Percentiles rank a stretch among this genome's conserved stretches.
phyloP scores from a whole-genome alignment of 2,797 vertebrate species.

The Sebastes goodei region DNA sequence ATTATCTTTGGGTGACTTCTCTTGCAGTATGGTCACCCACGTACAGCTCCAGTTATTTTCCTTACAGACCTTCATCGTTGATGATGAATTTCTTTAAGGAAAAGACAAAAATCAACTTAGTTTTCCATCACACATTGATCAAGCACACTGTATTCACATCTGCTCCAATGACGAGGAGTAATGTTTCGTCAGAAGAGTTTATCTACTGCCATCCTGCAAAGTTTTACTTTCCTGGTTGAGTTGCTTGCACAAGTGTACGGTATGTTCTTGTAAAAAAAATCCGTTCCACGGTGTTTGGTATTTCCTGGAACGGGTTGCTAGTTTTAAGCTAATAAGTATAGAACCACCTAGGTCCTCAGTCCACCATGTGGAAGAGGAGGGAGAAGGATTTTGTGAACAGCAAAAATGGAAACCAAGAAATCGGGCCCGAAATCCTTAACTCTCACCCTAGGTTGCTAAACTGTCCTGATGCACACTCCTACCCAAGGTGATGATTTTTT shows the following conservation, averaged over 20 bases:
- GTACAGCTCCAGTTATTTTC: slow-evolving; percentile 44
- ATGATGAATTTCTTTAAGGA: slow-evolving; percentile 76
- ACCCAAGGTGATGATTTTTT: slow-evolving; percentile 83
- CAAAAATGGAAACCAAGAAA: slow-evolving; percentile 87
- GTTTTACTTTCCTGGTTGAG: slow-evolving; percentile 65
- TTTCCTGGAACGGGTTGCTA: slow-evolving; percentile 80
- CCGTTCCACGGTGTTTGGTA: slow-evolving; percentile 68
- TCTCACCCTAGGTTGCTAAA: slow-evolving; percentile 87
- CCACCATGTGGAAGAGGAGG: slow-evolving; percentile 91
- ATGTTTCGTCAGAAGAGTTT: slow-evolving; percentile 50
- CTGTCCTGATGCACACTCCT: slow-evolving; percentile 89
- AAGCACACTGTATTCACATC: slow-evolving; percentile 34
- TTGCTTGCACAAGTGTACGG: slow-evolving; percentile 75
- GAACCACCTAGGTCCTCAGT: slow-evolving; percentile 91
- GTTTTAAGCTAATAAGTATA: slow-evolving; percentile 87
- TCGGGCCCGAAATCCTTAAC: slow-evolving; percentile 88
- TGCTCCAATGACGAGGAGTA: slow-evolving; percentile 48
- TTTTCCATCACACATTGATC: slow-evolving; percentile 11
- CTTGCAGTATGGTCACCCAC: slow-evolving; percentile 34
- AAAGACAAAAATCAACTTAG: slow-evolving; percentile 21
- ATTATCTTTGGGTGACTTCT: background rate
- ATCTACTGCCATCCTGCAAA: slow-evolving; percentile 39
- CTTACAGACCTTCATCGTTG: slow-evolving; percentile 68
- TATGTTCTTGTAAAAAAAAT: slow-evolving; percentile 80
- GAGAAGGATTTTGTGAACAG: slow-evolving; percentile 89